These are phyloP conservation scores for Chelonus formosanus DNA, from an alignment of 2,888 invertebrate genomes.

Conservation along the genomic window DNA sequence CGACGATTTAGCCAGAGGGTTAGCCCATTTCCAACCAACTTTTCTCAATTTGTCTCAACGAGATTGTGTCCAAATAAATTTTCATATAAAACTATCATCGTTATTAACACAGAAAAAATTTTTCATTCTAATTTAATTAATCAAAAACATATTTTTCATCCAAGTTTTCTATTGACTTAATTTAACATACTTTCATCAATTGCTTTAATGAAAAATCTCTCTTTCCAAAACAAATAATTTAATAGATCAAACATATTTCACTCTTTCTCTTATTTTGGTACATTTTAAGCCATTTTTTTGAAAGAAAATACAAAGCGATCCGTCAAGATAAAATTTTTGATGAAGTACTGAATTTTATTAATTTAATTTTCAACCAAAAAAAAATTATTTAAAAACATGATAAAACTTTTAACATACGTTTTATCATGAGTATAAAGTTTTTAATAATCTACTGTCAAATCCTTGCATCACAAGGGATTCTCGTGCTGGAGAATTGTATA, in stretches of 20 bases:
- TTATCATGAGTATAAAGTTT: constrained; percentile 26
- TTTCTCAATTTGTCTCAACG: constrained; percentile 22
- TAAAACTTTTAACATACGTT: constrained; percentile 28
- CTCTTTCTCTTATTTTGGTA: too few species aligned
- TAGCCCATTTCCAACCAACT: constrained; percentile 17
- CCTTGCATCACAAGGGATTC: constrained; percentile 4
- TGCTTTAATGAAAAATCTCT: too few species aligned
- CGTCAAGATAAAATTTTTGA: too few species aligned
- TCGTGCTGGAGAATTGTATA: constrained; percentile 2
- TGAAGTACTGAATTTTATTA: too few species aligned
- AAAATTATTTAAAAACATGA: constrained; percentile 7
- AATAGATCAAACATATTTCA: too few species aligned
- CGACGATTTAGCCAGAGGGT: constrained; percentile 2
- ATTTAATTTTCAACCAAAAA: background rate
- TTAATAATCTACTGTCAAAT: constrained; percentile 28
- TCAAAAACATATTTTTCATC: too few species aligned
- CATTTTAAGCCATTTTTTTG: too few species aligned
- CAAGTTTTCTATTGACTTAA: too few species aligned
- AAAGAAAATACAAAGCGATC: too few species aligned
- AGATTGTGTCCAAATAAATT: constrained; percentile 6
- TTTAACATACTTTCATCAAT: too few species aligned
- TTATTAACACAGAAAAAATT: constrained; percentile 2
- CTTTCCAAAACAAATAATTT: too few species aligned
- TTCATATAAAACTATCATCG: constrained; percentile 1
- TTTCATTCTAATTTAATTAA: background rate